phyloP scores from a whole-genome alignment of 2,113 vertebrate genomes.

The Ptilorrhoa leucosticta region DNA sequence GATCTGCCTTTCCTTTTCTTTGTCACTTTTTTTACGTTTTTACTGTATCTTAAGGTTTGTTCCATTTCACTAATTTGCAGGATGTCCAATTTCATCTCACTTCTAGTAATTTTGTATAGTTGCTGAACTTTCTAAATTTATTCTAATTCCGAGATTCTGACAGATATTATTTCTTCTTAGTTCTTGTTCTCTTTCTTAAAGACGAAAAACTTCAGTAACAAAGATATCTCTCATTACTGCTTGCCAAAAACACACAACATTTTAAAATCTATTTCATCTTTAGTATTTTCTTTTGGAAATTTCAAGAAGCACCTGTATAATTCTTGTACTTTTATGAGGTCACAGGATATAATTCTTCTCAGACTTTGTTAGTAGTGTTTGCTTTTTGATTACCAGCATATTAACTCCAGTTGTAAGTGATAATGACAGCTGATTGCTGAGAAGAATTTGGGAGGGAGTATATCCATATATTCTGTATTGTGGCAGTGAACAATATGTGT shows the following conservation, averaged over 20 bases:
- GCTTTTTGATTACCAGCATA: not conserved
- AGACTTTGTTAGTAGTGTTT: not conserved
- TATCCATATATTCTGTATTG: not conserved
- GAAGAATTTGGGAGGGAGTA: not conserved
- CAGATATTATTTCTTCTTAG: not conserved
- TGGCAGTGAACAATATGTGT: not conserved
- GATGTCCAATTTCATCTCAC: not conserved
- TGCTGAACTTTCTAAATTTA: not conserved
- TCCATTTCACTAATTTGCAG: not conserved
- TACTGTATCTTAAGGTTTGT: not conserved
- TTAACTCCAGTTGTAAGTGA: not conserved
- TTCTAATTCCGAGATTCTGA: not conserved
- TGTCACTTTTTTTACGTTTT: not conserved
- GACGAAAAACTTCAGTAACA: not conserved
- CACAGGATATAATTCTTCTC: not conserved
- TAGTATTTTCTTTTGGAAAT: not conserved
- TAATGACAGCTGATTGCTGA: not conserved
- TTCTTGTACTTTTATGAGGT: not conserved
- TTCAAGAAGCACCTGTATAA: not conserved
- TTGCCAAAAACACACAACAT: not conserved
- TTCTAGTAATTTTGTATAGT: not conserved
- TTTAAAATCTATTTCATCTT: not conserved
- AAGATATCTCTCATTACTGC: not conserved
- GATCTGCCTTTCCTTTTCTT: not conserved
- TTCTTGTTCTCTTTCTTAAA: not conserved